Conservation (phyloP, 2,888 invertebrate species). For the Cephus runcator region DNA sequence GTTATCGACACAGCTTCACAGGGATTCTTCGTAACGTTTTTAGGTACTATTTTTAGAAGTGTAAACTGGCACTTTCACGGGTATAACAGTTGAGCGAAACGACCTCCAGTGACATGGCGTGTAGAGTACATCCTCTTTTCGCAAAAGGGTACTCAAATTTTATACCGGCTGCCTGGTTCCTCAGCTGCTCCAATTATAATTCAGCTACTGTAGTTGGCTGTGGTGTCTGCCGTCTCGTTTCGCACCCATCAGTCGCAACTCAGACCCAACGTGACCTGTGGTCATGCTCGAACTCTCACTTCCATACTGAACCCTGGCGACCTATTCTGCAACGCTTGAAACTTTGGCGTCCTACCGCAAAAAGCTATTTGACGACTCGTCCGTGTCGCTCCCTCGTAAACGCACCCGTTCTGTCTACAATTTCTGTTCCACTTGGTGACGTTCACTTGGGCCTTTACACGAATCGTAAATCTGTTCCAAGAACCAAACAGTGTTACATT, state of each 20-base stretch:
- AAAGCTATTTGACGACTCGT: neutral
- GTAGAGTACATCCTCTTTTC: constrained; percentile 9
- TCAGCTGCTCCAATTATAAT: constrained; percentile 35
- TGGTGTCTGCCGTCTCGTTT: neutral
- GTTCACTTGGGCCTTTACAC: neutral
- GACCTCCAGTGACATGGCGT: neutral
- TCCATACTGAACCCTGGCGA: neutral
- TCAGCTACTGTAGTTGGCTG: constrained; percentile 10
- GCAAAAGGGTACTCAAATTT: constrained; percentile 21
- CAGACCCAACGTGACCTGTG: neutral
- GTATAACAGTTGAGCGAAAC: neutral
- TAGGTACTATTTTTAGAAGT: neutral
- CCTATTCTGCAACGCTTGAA: neutral
- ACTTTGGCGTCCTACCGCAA: neutral
- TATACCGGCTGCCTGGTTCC: constrained; percentile 18
- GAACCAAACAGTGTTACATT: neutral
- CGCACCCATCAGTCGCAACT: neutral
- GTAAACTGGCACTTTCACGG: neutral
- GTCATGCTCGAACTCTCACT: neutral
- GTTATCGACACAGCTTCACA: neutral
- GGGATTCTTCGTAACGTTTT: neutral
- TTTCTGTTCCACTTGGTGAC: neutral
- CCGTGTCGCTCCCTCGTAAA: neutral
- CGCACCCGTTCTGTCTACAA: neutral
- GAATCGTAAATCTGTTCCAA: neutral